Conservation (phyloP, 53 echinoderm and acorn worm species). For the Pentamera pediparva region DNA sequence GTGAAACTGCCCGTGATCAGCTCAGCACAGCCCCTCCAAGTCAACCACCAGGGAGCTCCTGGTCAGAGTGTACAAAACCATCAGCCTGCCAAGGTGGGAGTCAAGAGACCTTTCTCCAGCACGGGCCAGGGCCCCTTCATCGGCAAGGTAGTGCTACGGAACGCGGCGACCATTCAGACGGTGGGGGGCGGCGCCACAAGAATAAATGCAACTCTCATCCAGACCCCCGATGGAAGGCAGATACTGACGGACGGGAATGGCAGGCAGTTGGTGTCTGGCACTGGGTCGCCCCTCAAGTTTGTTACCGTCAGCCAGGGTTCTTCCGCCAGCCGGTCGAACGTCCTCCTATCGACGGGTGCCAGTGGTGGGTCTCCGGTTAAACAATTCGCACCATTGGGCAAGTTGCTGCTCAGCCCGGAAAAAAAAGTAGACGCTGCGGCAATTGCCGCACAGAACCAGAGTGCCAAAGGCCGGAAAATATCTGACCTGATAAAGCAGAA, state of each 20-base stretch:
- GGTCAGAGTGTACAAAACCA: too few relatives aligned
- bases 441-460: slow-evolving; percentile 9
- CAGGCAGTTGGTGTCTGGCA: slow-evolving; percentile 34
- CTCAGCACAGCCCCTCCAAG: not conserved
- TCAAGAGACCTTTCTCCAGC: slow-evolving; percentile 19
- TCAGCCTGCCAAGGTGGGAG: not conserved
- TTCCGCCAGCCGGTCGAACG: slow-evolving; percentile 46
- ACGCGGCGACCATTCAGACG: slow-evolving; percentile 45
- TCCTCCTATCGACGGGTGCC: slow-evolving; percentile 38
- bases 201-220: slow-evolving; percentile 45
- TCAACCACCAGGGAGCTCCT: not conserved
- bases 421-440: slow-evolving; percentile 21
- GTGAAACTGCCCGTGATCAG: not conserved
- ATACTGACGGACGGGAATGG: slow-evolving; percentile 45
- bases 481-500: slow-evolving; percentile 19
- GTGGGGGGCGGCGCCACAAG: slow-evolving; percentile 16
- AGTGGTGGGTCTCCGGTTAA: slow-evolving; percentile 72
- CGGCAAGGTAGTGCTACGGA: slow-evolving; percentile 85
- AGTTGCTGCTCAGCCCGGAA: slow-evolving; percentile 59
- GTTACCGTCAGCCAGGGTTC: slow-evolving; percentile 76
- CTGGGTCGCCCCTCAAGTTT: slow-evolving; percentile 86
- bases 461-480: slow-evolving; percentile 10
- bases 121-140: slow-evolving; percentile 56
- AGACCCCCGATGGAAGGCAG: slow-evolving; percentile 35
- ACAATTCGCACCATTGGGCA: slow-evolving; percentile 37